A percentile compares a stretch with the other conserved stretches of the same genome.
Evolutionary conservation across 1,140 invertebrate genomes (phyloP).

Genomic region (Copidosoma floridanum): DNA sequence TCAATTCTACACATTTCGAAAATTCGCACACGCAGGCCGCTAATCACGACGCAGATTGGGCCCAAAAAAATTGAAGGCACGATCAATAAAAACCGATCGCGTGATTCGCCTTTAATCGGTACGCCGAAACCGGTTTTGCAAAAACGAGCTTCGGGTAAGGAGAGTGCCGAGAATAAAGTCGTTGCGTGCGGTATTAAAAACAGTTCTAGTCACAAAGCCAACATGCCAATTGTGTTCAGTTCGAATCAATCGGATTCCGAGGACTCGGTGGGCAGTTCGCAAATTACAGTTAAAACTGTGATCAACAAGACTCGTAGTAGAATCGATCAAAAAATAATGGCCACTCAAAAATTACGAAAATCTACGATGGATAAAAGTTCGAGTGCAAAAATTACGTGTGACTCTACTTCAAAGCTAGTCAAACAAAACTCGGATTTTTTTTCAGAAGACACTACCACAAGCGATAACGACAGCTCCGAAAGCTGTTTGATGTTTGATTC

Average conservation of each 20-base stretch:
- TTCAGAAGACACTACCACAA: no score
- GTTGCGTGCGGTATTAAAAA: slow-evolving; percentile 30
- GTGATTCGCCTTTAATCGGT: background rate
- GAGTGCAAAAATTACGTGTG: background rate
- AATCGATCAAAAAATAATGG: slow-evolving; percentile 8
- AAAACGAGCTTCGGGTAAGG: background rate
- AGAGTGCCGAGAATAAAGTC: slow-evolving; percentile 19
- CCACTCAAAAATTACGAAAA: slow-evolving; percentile 10
- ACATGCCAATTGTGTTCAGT: slow-evolving; percentile 9
- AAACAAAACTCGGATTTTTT: no score
- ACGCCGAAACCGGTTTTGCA: background rate
- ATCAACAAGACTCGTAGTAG: slow-evolving; percentile 26
- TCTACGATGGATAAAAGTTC: background rate
- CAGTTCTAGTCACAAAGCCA: slow-evolving; percentile 21
- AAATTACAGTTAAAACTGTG: slow-evolving; percentile 27
- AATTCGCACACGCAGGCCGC: background rate
- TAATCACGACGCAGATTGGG: background rate
- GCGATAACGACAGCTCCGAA: background rate
- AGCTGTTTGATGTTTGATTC: slow-evolving; percentile 17
- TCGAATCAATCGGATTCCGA: slow-evolving; percentile 45
- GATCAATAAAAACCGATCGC: slow-evolving; percentile 1
- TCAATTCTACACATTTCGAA: background rate
- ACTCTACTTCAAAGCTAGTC: background rate
- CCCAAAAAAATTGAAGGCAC: background rate
- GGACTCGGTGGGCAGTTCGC: slow-evolving; percentile 25